phyloP scores from a whole-genome alignment of 2,797 vertebrate species.

The Jordanella pulchra region DNA sequence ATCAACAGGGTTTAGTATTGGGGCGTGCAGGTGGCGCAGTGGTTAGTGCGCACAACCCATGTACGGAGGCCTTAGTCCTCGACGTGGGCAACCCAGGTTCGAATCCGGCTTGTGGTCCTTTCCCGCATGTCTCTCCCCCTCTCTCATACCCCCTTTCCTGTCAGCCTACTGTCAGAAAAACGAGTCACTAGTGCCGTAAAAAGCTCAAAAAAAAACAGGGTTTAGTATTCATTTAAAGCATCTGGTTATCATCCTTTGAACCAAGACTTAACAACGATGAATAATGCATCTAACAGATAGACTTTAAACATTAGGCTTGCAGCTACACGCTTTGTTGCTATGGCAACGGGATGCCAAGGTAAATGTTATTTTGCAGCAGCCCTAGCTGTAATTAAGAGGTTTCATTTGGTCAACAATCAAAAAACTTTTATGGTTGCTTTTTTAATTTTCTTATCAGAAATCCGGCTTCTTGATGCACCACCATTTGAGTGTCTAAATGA shows the following conservation, averaged over 20 bases:
- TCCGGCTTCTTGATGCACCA: too few species aligned
- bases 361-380: conserved; percentile 41
- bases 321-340: conserved; percentile 61
- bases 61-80: too few species aligned
- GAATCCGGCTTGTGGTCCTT: too few species aligned
- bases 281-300: conserved; percentile 39
- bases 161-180: too few species aligned
- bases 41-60: too few species aligned
- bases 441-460: conserved; percentile 15
- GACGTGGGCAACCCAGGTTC: too few species aligned
- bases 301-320: conserved; percentile 41
- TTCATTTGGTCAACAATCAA: conserved; percentile 14
- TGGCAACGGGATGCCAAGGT: conserved; percentile 77
- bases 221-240: conserved; percentile 28
- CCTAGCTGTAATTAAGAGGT: neutral
- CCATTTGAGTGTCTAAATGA: conserved; percentile 36
- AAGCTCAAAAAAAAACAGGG: too few species aligned
- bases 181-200: too few species aligned
- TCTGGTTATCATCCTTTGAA: conserved; percentile 41
- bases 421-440: conserved; percentile 32
- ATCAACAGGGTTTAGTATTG: too few species aligned
- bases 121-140: too few species aligned
- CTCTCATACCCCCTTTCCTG: too few species aligned
- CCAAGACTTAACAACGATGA: conserved; percentile 27
- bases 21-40: too few species aligned